Conservation (phyloP, 2,888 invertebrate genomes). For the Parascotia fuliginaria region DNA sequence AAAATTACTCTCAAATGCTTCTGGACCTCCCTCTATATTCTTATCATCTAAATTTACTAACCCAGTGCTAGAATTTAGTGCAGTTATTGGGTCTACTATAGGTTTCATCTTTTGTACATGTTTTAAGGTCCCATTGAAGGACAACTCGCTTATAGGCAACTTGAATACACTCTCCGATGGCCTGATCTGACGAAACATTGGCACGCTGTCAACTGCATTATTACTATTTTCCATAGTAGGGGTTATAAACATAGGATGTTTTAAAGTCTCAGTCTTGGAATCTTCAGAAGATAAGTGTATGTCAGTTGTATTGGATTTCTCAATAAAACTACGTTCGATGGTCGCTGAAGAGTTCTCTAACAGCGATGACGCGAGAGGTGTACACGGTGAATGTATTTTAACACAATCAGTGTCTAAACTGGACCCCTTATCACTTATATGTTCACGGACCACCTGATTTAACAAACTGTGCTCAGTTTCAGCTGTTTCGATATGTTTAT, state of each 20-base stretch:
- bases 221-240: conserved; percentile 84
- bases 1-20: conserved; percentile 30
- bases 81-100: conserved; percentile 76
- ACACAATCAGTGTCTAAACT: conserved; percentile 58
- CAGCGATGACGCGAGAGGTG: conserved; percentile 58
- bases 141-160: conserved; percentile 75
- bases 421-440: conserved; percentile 55
- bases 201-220: conserved; percentile 80
- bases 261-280: conserved; percentile 62
- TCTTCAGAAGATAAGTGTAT: conserved; percentile 71
- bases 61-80: conserved; percentile 60
- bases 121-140: conserved; percentile 81
- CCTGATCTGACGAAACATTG: conserved; percentile 69
- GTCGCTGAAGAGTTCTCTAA: conserved; percentile 67
- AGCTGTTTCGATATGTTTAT: conserved; percentile 59
- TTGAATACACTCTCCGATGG: conserved; percentile 74
- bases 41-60: conserved; percentile 57
- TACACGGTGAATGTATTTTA: conserved; percentile 64
- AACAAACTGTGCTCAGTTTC: conserved; percentile 56
- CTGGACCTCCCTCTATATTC: conserved; percentile 39
- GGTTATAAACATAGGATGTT: conserved; percentile 74
- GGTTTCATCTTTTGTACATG: conserved; percentile 79
- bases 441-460: conserved; percentile 50
- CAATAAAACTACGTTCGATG: conserved; percentile 63
- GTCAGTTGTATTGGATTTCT: conserved; percentile 68